These are phyloP conservation scores for Lucilia cuprina DNA, from an alignment of 1,140 invertebrate genomes.

Conservation along the genomic window DNA sequence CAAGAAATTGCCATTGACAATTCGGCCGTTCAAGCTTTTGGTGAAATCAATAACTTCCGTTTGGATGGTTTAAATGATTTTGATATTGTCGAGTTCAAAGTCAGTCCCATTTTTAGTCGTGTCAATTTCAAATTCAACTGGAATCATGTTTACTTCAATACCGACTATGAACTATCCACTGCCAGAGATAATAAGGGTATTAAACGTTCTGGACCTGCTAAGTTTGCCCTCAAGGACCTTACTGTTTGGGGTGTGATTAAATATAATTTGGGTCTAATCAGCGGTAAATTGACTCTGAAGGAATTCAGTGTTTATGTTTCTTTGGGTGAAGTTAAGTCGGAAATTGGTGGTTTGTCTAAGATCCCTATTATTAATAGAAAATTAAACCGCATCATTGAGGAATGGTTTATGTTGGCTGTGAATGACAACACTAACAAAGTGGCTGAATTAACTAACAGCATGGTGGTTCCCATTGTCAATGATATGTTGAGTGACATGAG, in stretches of 20 bases:
- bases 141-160: slow-evolving; percentile 47
- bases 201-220: slow-evolving; percentile 48
- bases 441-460: slow-evolving; percentile 42
- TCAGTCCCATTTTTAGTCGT: slow-evolving; percentile 39
- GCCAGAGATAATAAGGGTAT: slow-evolving; percentile 42
- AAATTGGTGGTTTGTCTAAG: slow-evolving; percentile 55
- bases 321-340: slow-evolving; percentile 50
- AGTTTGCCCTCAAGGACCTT: slow-evolving; percentile 51
- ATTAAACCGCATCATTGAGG: slow-evolving; percentile 55
- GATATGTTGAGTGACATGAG: slow-evolving; percentile 35
- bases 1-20: slow-evolving; percentile 41
- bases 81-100: slow-evolving; percentile 43
- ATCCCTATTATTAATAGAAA: slow-evolving; percentile 53
- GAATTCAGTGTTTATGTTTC: slow-evolving; percentile 43
- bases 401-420: slow-evolving; percentile 51
- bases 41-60: slow-evolving; percentile 42
- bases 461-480: slow-evolving; percentile 44
- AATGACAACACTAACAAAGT: slow-evolving; percentile 56
- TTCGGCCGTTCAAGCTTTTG: slow-evolving; percentile 40
- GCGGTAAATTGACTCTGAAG: slow-evolving; percentile 44
- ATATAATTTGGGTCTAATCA: slow-evolving; percentile 45
- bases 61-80: slow-evolving; percentile 51
- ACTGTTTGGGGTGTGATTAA: slow-evolving; percentile 44
- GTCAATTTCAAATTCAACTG: slow-evolving; percentile 45
- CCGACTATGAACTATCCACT: slow-evolving; percentile 43